Base-by-base conservation (phyloP, 2,113 vertebrate genomes). In the Sinocyclocheilus maitianheensis region DNA sequence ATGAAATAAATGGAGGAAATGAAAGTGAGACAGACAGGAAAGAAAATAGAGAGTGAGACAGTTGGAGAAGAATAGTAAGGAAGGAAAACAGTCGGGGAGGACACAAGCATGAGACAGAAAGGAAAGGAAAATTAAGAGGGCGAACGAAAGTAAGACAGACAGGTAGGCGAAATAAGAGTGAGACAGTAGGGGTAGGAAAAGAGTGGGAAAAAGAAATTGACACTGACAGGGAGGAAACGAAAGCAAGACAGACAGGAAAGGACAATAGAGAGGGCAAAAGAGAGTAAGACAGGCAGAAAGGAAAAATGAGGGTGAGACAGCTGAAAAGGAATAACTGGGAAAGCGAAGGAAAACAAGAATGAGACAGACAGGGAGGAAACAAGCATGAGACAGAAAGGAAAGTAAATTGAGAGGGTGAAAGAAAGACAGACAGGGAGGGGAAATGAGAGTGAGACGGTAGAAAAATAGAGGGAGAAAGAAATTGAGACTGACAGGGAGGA, bases 271-370 rank as follows among this genome's bases (percentile, higher is more conserved):
- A 37, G 30, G 4, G 22, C 8, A 60, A 26, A 24, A 18, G 26
- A 55, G 16, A 55, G 18, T 55, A 1, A 78, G 16, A 78, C 76
- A 5, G 24, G 12, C 4, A 6, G 16, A 55, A 10, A 55, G 16
- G 7, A 26, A 77, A 12, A 30, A 53, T 30, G 75, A 3, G 24
- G 16, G 75, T 53, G n/a, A 48, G 40, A 74, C 71, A 46, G 46
- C 51, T 53, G 51, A 5, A 53, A 53, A 53, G 51, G 51, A 55
- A 55, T 18, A 55, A 55, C 51, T 8, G n/a, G 13, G 34, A 10
- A 77, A 74, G 18, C 8, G 0, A 43, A 34, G 65, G 63, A 74
- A 74, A 74, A 74, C 22, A 51, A 77, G 75, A 77, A 51, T 77
- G 46, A 24, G 24, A 77, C 43, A 53, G 75, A 77, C n/a, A 62